Base-by-base conservation (phyloP, 2,113 vertebrate species). In the Boleophthalmus pectinirostris region DNA sequence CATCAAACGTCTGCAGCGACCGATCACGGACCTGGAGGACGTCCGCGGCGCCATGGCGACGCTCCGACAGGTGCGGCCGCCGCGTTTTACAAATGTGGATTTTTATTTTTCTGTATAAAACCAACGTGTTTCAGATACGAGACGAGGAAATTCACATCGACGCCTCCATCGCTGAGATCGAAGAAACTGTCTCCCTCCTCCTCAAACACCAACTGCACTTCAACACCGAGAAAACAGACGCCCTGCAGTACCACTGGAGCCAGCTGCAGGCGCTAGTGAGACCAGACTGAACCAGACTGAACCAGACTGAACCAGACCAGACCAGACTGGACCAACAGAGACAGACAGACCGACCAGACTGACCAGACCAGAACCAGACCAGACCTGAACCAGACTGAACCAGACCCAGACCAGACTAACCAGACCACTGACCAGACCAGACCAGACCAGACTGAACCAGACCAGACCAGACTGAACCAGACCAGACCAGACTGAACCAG, bases 111-210 rank as follows among this genome's bases (percentile, higher is more conserved):
- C 43, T 47, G 46, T 47, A 16, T 47, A n/a, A n/a, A 25, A 7
- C 0, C 1, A 5, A 58, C 0, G 4, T 69, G 38, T 57, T 56
- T 12, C 20, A 89, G 86, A 78, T 95, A 3, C 90, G 94, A 51
- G 92, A 94, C 75, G 91, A 90, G 1, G 94, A 95, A 88, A 84
- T 93, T 53, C 88, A 77, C 56, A 91, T 95, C 11, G 94, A 95
- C 24, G 67, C 85, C 85, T 87, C 78, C 61, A 88, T 95, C 58
- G 92, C 92, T 20, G 94, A 92, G 8, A 85, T 95, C 72, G 95
- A 96, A 77, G 95, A 96, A 75, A 94, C 94, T 25, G 94, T 94
- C 1, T 38, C 92, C 25, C 85, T 96, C 20, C 92, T 96, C 25
- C 92, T 92, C 78, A 94, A 93, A 67, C 88, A 93, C 58, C 90